Evolutionary conservation across 2,888 invertebrate genomes (phyloP).

Genomic region (Ochlodes sylvanus): DNA sequence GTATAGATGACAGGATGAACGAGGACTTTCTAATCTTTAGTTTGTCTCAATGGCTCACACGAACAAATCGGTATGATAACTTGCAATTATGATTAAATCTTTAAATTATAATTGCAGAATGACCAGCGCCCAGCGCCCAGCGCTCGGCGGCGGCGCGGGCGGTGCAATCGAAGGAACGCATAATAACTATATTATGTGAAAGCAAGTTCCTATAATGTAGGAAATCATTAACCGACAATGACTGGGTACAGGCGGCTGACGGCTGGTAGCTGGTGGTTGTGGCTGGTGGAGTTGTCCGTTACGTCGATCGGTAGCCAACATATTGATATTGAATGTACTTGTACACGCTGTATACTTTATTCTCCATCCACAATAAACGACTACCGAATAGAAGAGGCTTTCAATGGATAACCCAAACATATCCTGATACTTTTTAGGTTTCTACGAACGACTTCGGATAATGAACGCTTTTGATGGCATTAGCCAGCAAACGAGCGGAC

Average conservation of each 20-base stretch:
- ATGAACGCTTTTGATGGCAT: too few species aligned
- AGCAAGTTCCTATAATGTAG: conserved; percentile 38
- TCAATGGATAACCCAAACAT: too few species aligned
- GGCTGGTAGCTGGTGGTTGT: not conserved
- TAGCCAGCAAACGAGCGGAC: too few species aligned
- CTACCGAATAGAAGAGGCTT: too few species aligned
- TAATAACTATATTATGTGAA: conserved; percentile 38
- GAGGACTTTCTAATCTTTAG: not conserved
- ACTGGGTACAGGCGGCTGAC: not conserved
- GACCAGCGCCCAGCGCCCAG: not conserved
- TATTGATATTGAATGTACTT: conserved; percentile 1
- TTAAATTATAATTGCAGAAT: conserved; percentile 29
- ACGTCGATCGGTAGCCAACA: conserved; percentile 7
- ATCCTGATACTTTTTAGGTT: too few species aligned
- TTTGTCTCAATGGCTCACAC: not conserved
- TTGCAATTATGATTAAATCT: conserved; percentile 26
- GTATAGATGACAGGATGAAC: too few species aligned
- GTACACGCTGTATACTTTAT: not conserved
- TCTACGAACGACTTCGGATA: too few species aligned
- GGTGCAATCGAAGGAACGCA: conserved; percentile 19
- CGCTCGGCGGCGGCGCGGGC: too few species aligned
- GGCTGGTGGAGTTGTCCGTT: conserved; percentile 8
- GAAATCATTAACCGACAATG: conserved; percentile 36
- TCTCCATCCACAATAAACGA: too few species aligned
- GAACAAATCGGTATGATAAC: not conserved